phyloP scores from a whole-genome alignment of 2,888 invertebrate species.

The Watsonalla binaria region DNA sequence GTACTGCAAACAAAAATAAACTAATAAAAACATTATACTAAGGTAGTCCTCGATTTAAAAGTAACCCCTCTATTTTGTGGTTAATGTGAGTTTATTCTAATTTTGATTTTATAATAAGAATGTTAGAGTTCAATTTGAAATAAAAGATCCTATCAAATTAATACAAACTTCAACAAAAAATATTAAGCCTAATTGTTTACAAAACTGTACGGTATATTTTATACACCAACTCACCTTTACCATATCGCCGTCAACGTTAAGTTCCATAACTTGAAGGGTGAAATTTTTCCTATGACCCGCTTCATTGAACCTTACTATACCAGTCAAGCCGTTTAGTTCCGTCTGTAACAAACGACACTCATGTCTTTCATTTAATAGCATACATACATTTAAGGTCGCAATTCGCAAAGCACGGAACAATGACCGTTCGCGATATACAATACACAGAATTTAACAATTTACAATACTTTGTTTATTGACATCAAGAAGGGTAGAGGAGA shows the following conservation, averaged over 20 bases:
- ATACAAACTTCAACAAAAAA: no score
- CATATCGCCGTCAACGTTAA: conserved; percentile 93
- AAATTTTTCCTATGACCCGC: conserved; percentile 92
- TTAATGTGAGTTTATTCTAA: no score
- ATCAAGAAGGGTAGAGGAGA: no score
- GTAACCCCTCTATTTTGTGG: no score
- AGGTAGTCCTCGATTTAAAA: no score
- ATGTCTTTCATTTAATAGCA: conserved; percentile 37
- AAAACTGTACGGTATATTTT: not conserved
- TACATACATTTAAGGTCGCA: conserved; percentile 6
- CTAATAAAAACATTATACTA: no score
- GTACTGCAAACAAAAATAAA: no score
- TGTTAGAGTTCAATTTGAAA: no score
- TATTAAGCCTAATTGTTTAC: not conserved
- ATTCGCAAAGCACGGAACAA: conserved; percentile 12
- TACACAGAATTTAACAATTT: not conserved
- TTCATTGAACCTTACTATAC: conserved; percentile 91
- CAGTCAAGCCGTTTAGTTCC: conserved; percentile 92
- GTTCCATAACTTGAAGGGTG: conserved; percentile 91
- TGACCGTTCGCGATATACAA: not conserved
- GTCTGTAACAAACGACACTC: conserved; percentile 81
- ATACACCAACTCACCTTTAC: conserved; percentile 83
- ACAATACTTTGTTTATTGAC: no score
- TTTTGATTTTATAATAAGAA: no score
- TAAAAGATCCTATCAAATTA: not conserved